Evolutionary conservation across 2,797 vertebrate genomes (phyloP), one percentile per base, ranked within the genome.

Genomic region (Rhincodon typus): DNA sequence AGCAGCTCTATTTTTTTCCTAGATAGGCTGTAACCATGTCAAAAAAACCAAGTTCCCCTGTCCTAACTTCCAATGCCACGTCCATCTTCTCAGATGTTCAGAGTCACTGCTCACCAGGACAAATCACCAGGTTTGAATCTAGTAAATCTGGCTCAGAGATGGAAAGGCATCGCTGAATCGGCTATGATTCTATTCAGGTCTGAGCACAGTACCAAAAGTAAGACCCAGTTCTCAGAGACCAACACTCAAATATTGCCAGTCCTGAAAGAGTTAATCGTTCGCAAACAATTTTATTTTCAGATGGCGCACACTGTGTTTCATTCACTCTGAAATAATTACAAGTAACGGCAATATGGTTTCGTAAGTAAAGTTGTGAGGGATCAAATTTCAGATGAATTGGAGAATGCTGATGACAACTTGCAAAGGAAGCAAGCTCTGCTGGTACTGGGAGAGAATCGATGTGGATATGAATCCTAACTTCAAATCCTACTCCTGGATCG

Each of bases 381-480:
- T 50, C 69, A 74, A 53, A 74, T 70, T 74, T 94, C n/a, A 4
- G 0, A n/a, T 72, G 42, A 94, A 77, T 53, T 74, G 57, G 94
- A 77, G 94, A 53, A 38, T 69, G 12, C 42, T 12, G 25, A 70
- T 72, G 42, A 70, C 93, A 94, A 27, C 23, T 21, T 69, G 91
- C 5, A 70, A 94, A 69, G 67, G 70, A 27, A 27, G 42, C 30
- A 21, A 15, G 34, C 42, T n/a, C 30, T 46, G 7, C 25, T 34
- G 2, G 13, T 27, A 67, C 42, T 30, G 42, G 19, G 38, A 38
- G 34, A 38, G 88, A 88, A 57, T 66, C 21, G 72, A 19, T 8
- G 38, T 34, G 96, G 97, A 95, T 87, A 99, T 99, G 98, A 98
- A 98, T 97, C 98, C 97, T 96, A 96, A 97, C 96, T 98, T 98